Conservation (phyloP, 2,113 vertebrate species). For the Leiothrix lutea region DNA sequence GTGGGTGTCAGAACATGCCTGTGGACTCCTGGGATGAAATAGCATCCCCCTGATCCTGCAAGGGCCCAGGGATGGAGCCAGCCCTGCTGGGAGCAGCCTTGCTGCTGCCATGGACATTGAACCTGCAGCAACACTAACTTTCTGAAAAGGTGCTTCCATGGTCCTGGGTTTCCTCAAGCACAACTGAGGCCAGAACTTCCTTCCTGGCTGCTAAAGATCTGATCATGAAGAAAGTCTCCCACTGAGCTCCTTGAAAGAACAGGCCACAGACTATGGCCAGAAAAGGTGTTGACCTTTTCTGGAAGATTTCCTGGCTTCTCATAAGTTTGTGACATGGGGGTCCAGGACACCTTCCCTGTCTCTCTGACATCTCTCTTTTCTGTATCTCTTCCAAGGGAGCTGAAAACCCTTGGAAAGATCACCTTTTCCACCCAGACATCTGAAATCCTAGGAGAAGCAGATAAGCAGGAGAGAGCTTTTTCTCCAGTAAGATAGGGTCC, state of each 20-base stretch:
- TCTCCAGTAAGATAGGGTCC: neutral
- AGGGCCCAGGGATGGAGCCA: neutral
- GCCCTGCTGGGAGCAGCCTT: neutral
- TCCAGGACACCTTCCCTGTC: neutral
- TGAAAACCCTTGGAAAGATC: neutral
- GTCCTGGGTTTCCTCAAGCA: neutral
- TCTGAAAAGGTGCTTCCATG: neutral
- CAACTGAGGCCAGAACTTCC: neutral
- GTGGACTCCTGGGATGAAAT: neutral
- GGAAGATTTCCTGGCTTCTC: neutral
- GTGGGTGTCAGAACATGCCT: neutral
- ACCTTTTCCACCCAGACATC: neutral
- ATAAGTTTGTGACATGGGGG: neutral
- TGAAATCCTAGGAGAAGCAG: neutral
- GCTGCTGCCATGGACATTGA: accelerated
- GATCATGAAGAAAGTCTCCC: neutral
- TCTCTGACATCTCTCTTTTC: neutral
- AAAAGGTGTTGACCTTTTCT: neutral
- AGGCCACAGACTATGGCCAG: neutral
- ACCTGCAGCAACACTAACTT: neutral
- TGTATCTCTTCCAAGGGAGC: neutral
- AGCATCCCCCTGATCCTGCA: neutral
- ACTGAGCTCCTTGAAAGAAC: neutral
- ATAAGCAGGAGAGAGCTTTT: neutral
- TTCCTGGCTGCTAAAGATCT: neutral